Percentiles rank a stretch among this genome's conserved stretches.
phyloP scores from a whole-genome alignment of 2,888 invertebrate species.

The Melanostoma scalare region DNA sequence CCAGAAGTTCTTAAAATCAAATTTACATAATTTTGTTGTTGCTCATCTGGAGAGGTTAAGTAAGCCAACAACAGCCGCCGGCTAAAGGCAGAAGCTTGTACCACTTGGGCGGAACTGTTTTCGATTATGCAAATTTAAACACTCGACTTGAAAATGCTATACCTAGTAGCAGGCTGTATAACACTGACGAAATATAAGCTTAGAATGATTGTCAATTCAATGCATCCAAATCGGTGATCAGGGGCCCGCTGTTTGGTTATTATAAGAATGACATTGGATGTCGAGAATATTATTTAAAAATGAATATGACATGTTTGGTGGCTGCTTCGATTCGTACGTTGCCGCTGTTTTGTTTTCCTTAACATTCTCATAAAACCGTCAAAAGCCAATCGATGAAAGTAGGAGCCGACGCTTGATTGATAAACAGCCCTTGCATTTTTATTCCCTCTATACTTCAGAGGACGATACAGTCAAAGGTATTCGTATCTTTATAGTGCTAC shows the following conservation, averaged over 20 bases:
- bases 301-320: too few species aligned
- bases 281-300: background rate
- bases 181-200: constrained; percentile 40
- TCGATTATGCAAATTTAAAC: constrained; percentile 72
- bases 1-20: constrained; percentile 71
- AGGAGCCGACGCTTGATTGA: too few species aligned
- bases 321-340: too few species aligned
- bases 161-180: constrained; percentile 24
- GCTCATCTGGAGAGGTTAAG: constrained; percentile 72
- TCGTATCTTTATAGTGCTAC: too few species aligned
- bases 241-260: constrained; percentile 33
- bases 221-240: constrained; percentile 32
- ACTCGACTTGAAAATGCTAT: constrained; percentile 48
- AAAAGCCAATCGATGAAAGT: too few species aligned
- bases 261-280: constrained; percentile 49
- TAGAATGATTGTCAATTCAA: constrained; percentile 56
- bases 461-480: too few species aligned
- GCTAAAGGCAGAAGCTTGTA: constrained; percentile 42
- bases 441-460: too few species aligned
- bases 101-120: constrained; percentile 63
- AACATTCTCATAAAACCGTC: too few species aligned
- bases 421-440: too few species aligned
- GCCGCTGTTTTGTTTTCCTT: too few species aligned
- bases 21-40: constrained; percentile 72
- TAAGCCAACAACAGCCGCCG: constrained; percentile 69